Evolutionary conservation across 2,113 vertebrate species (phyloP).

Genomic region (Ctenomys sociabilis): DNA sequence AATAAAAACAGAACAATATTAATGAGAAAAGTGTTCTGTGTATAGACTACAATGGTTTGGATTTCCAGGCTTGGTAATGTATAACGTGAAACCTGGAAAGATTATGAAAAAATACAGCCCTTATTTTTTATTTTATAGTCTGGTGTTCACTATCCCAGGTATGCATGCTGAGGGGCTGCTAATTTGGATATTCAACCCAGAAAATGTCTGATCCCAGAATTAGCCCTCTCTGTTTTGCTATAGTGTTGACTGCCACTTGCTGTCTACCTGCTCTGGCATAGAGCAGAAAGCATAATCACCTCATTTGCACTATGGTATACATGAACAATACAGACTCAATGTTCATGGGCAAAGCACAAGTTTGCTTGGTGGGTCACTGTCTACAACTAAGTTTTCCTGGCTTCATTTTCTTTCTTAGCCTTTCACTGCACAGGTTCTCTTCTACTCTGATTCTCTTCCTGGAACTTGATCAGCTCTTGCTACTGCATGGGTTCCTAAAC

Average conservation of each 20-base stretch:
- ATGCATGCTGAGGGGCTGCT: not conserved
- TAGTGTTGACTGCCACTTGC: not conserved
- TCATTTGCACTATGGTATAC: not conserved
- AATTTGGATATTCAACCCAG: not conserved
- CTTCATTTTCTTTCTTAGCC: slow-evolving; percentile 22
- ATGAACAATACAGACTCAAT: not conserved
- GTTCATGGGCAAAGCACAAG: not conserved
- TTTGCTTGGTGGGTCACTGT: not conserved
- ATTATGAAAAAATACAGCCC: not conserved
- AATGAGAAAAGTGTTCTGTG: slow-evolving; percentile 24
- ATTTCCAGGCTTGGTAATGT: not conserved
- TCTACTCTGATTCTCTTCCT: not conserved
- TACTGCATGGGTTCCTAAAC: slow-evolving; percentile 2
- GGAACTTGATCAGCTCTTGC: not conserved
- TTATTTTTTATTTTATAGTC: not conserved
- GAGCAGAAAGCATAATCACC: not conserved
- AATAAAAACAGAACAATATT: slow-evolving; percentile 21
- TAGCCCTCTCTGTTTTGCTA: not conserved
- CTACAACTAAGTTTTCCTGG: not conserved
- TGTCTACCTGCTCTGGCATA: not conserved
- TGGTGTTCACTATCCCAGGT: not conserved
- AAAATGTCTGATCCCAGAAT: not conserved
- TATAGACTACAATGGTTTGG: not conserved
- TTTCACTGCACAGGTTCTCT: not conserved
- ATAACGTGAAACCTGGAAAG: not conserved